Evolutionary conservation across 2,113 vertebrate genomes (phyloP), one percentile per base, ranked within the genome.

Genomic region (Carassius carassius): DNA sequence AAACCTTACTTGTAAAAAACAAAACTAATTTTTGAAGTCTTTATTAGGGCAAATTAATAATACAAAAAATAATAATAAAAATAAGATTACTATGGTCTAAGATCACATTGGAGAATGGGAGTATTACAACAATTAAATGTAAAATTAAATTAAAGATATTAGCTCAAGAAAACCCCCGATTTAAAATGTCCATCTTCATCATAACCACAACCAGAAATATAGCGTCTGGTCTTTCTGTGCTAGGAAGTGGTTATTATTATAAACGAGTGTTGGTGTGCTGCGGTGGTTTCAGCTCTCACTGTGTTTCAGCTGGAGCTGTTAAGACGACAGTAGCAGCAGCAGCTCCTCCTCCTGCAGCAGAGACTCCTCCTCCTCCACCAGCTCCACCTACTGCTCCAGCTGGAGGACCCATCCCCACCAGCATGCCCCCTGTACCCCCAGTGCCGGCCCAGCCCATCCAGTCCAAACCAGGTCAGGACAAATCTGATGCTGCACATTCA

Each of bases 341-440:
- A 29, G 85, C 91, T n/a, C 92, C 93, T 37, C 83, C 95, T 84
- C 94, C 96, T 29, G 94, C 95, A 92, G 91, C 93, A 3, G 95
- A 95, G 75, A 92, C 92, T 3, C 81, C 92, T 7, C 91, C 93
- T 41, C 84, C 95, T 84, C 94, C 96, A 25, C 88, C 95, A 75
- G 37, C 92, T 12, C 88, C 92, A 5, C 54, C 91, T 35, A 90
- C 93, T 87, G 92, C 94, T 16, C 83, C 88, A 17, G 81, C 92
- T 14, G 87, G 92, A 69, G 91, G 90, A 79, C 92, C 96, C 70
- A 94, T 98, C 88, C 97, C 97, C 87, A 95, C 96, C 90, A 90
- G 94, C 29, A 97, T 99, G 97, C 98, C 97, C 89, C 96, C 96
- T 29, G 96, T 98, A 92, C 98, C 98, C 19, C 96, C 97, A 87